Conservation (phyloP, 2,888 invertebrate genomes). For the Lomographa bimaculata region DNA sequence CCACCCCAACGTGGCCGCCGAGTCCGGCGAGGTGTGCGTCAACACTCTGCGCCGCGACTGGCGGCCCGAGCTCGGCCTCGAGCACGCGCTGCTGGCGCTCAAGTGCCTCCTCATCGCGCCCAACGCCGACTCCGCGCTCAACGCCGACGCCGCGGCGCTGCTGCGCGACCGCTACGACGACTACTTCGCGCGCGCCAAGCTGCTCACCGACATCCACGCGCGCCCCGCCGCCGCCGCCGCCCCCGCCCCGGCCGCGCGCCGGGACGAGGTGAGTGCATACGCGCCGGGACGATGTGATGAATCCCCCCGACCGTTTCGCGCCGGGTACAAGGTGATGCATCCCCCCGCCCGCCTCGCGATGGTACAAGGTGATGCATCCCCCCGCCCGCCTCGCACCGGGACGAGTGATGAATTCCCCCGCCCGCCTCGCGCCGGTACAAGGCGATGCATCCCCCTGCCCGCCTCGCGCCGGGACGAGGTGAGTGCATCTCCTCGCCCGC, state of each 20-base stretch:
- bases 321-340: too few species aligned
- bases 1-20: constrained; percentile 97
- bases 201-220: constrained; percentile 75
- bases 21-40: constrained; percentile 96
- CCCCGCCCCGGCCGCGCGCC: constrained; percentile 69
- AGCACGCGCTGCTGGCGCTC: constrained; percentile 96
- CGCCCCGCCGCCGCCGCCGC: constrained; percentile 36
- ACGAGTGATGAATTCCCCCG: too few species aligned
- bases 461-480: too few species aligned
- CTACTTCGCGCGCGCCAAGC: constrained; percentile 86
- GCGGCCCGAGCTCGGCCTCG: constrained; percentile 97
- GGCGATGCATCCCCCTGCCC: too few species aligned
- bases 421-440: too few species aligned
- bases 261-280: constrained; percentile 25
- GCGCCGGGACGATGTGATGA: too few species aligned
- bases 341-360: constrained; percentile 23
- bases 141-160: constrained; percentile 98
- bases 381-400: too few species aligned
- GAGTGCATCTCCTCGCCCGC: too few species aligned
- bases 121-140: constrained; percentile 98
- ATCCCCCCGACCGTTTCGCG: neutral
- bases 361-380: too few species aligned
- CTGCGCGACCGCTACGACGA: constrained; percentile 96
- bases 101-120: constrained; percentile 97
- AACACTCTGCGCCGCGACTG: constrained; percentile 98